phyloP scores from a whole-genome alignment of 23 tunicate genomes.

The Styela plicata region DNA sequence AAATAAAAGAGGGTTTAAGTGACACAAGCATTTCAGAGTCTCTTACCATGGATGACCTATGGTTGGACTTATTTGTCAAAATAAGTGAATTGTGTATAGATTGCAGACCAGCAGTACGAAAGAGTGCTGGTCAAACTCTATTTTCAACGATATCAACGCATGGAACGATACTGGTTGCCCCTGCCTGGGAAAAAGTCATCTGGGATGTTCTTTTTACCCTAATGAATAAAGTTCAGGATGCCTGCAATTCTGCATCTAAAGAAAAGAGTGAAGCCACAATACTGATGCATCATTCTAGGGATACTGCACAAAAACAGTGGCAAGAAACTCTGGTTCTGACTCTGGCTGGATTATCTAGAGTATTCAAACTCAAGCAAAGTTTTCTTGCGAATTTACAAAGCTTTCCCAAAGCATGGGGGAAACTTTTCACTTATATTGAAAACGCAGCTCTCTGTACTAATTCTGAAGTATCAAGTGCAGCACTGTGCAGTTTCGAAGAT shows the following conservation, averaged over 20 bases:
- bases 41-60: conserved; percentile 39
- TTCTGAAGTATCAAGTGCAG: conserved; percentile 75
- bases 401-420: conserved; percentile 67
- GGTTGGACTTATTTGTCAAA: conserved; percentile 76
- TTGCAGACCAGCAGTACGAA: conserved; percentile 81
- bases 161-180: conserved; percentile 51
- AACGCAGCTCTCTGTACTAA: conserved; percentile 58
- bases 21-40: background rate
- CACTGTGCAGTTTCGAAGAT: conserved; percentile 91
- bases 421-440: conserved; percentile 61
- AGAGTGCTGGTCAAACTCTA: conserved; percentile 93
- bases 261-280: conserved; percentile 38
- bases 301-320: conserved; percentile 98
- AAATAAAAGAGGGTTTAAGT: conserved; percentile 31
- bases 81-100: conserved; percentile 89
- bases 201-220: conserved; percentile 85
- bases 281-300: conserved; percentile 94
- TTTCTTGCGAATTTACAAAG: conserved; percentile 44
- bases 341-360: conserved; percentile 81
- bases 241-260: conserved; percentile 50
- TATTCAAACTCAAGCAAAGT: conserved; percentile 63
- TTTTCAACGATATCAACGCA: conserved; percentile 93
- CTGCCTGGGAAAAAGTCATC: conserved; percentile 78
- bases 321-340: conserved; percentile 91
- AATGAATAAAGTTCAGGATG: conserved; percentile 82